Conservation (phyloP, 2,888 invertebrate genomes). For the Lasioglossum vierecki region DNA sequence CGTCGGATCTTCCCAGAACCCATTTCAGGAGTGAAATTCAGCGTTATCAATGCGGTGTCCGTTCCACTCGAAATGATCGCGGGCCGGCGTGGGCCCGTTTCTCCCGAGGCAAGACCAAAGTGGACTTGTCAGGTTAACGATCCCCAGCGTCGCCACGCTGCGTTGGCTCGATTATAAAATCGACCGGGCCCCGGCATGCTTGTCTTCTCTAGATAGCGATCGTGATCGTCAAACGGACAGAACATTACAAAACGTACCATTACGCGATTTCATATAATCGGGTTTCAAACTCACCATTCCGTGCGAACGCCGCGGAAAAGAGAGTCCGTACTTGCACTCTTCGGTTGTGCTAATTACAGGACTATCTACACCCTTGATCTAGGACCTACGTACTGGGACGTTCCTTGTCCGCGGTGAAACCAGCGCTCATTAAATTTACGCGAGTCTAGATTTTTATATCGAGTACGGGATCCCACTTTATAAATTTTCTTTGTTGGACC, state of each 20-base stretch:
- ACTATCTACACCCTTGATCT: background rate
- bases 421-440: background rate
- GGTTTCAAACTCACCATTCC: background rate
- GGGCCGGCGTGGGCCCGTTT: background rate
- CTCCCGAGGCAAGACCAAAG: slow-evolving; percentile 23
- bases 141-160: slow-evolving; percentile 28
- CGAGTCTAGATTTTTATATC: slow-evolving; percentile 2
- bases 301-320: slow-evolving; percentile 1
- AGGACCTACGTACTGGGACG: background rate
- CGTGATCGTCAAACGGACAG: slow-evolving; percentile 37
- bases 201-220: slow-evolving; percentile 33
- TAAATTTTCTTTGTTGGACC: background rate
- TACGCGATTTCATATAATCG: slow-evolving; percentile 18
- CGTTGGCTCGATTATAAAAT: slow-evolving; percentile 40
- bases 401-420: background rate
- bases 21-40: background rate
- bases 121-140: slow-evolving; percentile 12
- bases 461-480: background rate
- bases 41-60: background rate
- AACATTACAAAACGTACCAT: slow-evolving; percentile 16
- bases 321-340: background rate
- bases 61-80: background rate
- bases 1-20: background rate
- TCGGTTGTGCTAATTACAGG: slow-evolving; percentile 6
- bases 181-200: slow-evolving; percentile 25